Percentiles rank a stretch among this genome's conserved stretches.
phyloP scores from a whole-genome alignment of 2,888 invertebrate genomes.

The Pimpla rufipes region DNA sequence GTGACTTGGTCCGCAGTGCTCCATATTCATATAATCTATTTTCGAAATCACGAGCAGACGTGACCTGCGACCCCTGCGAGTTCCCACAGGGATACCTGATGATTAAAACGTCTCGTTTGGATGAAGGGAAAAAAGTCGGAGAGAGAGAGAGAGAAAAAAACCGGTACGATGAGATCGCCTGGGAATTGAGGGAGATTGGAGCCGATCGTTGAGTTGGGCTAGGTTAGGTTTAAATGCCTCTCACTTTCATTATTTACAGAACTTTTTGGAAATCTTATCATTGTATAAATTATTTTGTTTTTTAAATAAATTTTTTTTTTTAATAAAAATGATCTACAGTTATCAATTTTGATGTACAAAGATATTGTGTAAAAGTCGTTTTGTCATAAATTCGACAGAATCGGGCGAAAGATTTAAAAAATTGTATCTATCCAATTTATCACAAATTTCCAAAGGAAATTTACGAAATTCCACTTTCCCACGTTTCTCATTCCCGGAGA shows the following conservation, averaged over 20 bases:
- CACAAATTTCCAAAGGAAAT: no score
- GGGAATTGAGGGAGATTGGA: constrained; percentile 2
- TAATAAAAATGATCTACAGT: not conserved
- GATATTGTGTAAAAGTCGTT: not conserved
- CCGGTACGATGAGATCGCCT: constrained; percentile 27
- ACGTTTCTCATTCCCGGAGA: constrained; percentile 26
- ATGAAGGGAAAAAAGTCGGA: constrained; percentile 55
- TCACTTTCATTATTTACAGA: not conserved
- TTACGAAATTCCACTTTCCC: constrained; percentile 36
- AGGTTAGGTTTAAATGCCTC: constrained; percentile 53
- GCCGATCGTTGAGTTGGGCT: constrained; percentile 20
- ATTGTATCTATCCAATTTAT: not conserved
- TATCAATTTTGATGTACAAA: not conserved
- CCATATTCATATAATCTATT: constrained; percentile 50
- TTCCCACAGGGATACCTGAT: constrained; percentile 78
- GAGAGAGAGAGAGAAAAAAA: constrained; percentile 21
- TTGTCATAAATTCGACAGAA: not conserved
- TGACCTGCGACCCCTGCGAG: constrained; percentile 71
- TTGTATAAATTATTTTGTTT: not conserved
- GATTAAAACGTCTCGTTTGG: constrained; percentile 78
- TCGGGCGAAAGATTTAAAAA: no score
- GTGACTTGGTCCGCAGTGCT: not conserved
- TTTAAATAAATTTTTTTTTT: not conserved
- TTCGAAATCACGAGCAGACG: constrained; percentile 52
- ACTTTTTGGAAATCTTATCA: not conserved